Evolutionary conservation across 2,113 vertebrate genomes (phyloP), one percentile per base, ranked within the genome.

Genomic region (Ciconia maguari): DNA sequence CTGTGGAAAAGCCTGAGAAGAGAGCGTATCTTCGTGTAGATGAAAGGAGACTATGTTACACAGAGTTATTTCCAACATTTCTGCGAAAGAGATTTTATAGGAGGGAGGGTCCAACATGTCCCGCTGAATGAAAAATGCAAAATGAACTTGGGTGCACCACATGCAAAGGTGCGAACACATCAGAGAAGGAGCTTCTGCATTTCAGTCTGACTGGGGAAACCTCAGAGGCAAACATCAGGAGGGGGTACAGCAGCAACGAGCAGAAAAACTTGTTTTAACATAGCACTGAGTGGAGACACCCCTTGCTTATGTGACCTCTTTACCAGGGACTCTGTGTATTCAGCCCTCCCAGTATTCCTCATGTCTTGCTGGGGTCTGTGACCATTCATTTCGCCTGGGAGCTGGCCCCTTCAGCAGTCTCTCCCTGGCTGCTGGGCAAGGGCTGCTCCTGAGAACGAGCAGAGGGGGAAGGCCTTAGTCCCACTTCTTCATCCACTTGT

Each of bases 141-240:
- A 57, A 30, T 25, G 2, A n/a, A 25, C 34, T 18, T 41, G 36
- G 25, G 5, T 54, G 7, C 22, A 52, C 10, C 1, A 1, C 48
- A 38, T 26, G 20, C 10, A 52, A 13, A 46, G 13, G 8, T 0
- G 1, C 1, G 5, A 84, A 74, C 22, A 15, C 6, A 9, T 29
- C 0, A 4, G 10, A 26, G 30, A 38, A 74, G 9, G 9, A 72
- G 10, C 51, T 48, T 48, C 25, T 79, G 30, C 54, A 25, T 61
- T 54, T 78, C 34, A n/a, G 17, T 17, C 21, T 54, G 54, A 84
- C 38, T 44, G 19, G 29, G 29, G 32, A 41, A 69, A n/a, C 8
- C 36, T 64, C 16, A 19, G 16, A 25, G 8, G 13, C 3, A 49
- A 42, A 57, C 11, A 25, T 51, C 30, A 74, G 48, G 13, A 62